phyloP scores from a whole-genome alignment of 2,797 vertebrate genomes.

The Limosa lapponica region DNA sequence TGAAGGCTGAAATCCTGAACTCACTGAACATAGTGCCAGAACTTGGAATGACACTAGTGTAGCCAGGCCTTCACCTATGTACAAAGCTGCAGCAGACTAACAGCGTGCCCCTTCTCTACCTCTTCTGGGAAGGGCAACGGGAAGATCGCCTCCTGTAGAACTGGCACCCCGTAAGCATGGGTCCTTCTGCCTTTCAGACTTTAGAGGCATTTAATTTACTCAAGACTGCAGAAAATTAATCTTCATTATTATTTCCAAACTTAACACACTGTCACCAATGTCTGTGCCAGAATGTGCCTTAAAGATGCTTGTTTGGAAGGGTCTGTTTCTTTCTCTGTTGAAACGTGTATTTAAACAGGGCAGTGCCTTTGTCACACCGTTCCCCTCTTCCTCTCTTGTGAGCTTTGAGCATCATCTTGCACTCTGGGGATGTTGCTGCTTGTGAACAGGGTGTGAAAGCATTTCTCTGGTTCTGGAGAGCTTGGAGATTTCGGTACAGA shows the following conservation, averaged over 20 bases:
- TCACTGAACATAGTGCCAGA: neutral
- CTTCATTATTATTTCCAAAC: neutral
- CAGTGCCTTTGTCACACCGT: fast-evolving
- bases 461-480: neutral
- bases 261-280: neutral
- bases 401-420: neutral
- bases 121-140: neutral
- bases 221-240: neutral
- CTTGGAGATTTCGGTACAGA: neutral
- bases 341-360: neutral
- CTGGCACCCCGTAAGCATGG: fast-evolving
- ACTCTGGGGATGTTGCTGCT: neutral
- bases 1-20: neutral
- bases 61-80: neutral
- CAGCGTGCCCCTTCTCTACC: fast-evolving
- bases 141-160: neutral
- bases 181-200: neutral
- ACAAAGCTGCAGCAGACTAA: neutral
- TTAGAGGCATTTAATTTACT: neutral
- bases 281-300: neutral
- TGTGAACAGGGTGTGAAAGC: neutral
- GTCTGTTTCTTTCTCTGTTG: neutral
- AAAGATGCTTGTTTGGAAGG: neutral
- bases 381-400: neutral
- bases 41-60: neutral